A percentile compares a stretch with the other conserved stretches of the same genome.
Conservation (phyloP, 2,797 vertebrate species). For the Bradypodion ventrale region DNA sequence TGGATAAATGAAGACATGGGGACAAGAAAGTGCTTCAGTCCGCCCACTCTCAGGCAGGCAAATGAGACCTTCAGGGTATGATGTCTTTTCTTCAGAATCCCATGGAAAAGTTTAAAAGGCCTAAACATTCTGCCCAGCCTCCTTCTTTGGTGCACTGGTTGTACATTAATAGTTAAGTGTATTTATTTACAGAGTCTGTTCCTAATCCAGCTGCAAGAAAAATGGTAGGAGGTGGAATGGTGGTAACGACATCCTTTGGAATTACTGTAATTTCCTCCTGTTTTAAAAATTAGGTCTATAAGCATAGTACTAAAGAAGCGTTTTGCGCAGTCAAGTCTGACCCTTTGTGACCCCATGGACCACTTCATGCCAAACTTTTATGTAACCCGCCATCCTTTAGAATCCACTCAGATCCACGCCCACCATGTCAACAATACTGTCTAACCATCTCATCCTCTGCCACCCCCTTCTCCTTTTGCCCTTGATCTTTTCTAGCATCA, state of each 20-base stretch:
- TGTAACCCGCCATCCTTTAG: too few species aligned
- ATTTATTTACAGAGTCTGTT: background rate
- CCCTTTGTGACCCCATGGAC: too few species aligned
- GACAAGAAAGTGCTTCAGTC: background rate
- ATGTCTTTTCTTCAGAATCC: background rate
- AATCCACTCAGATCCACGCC: too few species aligned
- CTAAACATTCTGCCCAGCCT: background rate
- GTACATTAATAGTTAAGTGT: background rate
- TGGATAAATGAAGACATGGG: background rate
- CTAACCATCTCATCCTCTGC: too few species aligned
- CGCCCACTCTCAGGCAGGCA: background rate
- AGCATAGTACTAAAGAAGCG: too few species aligned
- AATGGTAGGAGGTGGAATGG: background rate
- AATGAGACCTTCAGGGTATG: too few species aligned
- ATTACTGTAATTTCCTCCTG: background rate
- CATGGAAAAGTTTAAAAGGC: background rate
- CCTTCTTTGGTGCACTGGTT: background rate
- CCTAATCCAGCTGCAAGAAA: background rate
- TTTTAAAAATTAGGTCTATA: background rate
- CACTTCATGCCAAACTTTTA: too few species aligned
- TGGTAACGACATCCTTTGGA: background rate
- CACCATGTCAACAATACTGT: too few species aligned
- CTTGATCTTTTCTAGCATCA: too few species aligned
- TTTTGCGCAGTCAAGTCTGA: too few species aligned
- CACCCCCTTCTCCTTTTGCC: too few species aligned